These are phyloP conservation scores for Alviniconcha strummeri DNA, from an alignment of 2,888 invertebrate genomes.

Conservation along the genomic window DNA sequence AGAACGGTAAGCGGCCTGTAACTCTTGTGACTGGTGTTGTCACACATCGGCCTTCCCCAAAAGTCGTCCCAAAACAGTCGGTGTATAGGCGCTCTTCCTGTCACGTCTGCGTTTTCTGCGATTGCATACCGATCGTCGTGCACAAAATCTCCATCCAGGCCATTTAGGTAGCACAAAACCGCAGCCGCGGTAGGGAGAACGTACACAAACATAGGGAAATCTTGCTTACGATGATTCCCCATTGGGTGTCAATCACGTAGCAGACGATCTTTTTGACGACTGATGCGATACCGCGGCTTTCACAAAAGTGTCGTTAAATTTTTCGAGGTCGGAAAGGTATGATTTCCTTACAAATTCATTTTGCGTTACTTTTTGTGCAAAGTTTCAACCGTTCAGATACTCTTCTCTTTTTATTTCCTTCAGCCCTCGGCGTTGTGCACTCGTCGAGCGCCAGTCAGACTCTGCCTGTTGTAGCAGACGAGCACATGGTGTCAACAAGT, in stretches of 20 bases:
- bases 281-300: too few species aligned
- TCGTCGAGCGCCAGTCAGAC: too few species aligned
- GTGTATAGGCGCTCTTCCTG: constrained; percentile 75
- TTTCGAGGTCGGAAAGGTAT: too few species aligned
- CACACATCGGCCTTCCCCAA: constrained; percentile 93
- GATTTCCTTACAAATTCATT: too few species aligned
- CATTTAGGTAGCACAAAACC: constrained; percentile 55
- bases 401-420: neutral
- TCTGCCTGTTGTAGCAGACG: constrained; percentile 1
- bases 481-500: constrained; percentile 24
- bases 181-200: constrained; percentile 34
- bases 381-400: too few species aligned
- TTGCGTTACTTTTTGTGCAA: too few species aligned
- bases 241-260: neutral
- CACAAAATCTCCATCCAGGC: constrained; percentile 81
- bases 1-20: constrained; percentile 89
- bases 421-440: too few species aligned
- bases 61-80: constrained; percentile 78
- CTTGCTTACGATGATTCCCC: neutral
- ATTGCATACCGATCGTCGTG: constrained; percentile 92
- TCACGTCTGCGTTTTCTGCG: constrained; percentile 87
- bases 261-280: constrained; percentile 9
- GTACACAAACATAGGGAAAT: neutral
- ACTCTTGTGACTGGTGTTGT: constrained; percentile 88
- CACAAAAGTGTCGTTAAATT: too few species aligned